Evolutionary conservation across 2,797 vertebrate genomes (phyloP), one percentile per base, ranked within the genome.

Genomic region (Hybognathus amarus): DNA sequence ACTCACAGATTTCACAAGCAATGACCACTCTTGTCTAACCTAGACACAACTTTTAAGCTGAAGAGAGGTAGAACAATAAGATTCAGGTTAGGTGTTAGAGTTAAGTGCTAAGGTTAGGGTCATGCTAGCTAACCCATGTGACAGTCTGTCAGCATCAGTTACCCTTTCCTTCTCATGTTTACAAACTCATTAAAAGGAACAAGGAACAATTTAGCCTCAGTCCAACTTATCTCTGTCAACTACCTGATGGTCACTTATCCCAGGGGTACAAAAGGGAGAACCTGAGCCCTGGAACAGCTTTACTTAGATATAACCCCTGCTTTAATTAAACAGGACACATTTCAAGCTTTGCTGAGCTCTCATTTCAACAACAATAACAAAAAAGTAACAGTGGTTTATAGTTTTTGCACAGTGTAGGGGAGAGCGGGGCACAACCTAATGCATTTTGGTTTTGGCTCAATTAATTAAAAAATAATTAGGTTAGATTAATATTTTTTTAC

Each of bases 101-200:
- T 40, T 77, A 15, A 75, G 45, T 66, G 61, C 66, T 75, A 11
- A 18, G 42, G 42, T 27, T 75, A 66, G 45, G 42, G 70, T 74
- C 69, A 74, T 20, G 22, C 10, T 38, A 70, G 20, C 27, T 27
- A 78, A 63, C 36, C 40, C 78, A 33, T 80, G 66, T 45, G 64
- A 36, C 59, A 61, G 50, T n/a, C 84, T 71, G 67, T 71, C 67
- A 20, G 85, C 79, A 88, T 88, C 85, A 74, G 77, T 88, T 86
- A 86, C 80, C 59, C 22, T 82, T 45, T 77, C 69, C 75, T 59
- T 50, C 85, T 0, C 52, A 36, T 79, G 85, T 87, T 87, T 85
- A 84, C 85, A 84, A 84, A 80, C 83, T 81, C 63, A 50, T 78
- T 40, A 81, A 67, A 36, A 77, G 59, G 85, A 88, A 86, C 83